phyloP scores from a whole-genome alignment of 1,140 invertebrate species.

The Bilobella aurantiaca region DNA sequence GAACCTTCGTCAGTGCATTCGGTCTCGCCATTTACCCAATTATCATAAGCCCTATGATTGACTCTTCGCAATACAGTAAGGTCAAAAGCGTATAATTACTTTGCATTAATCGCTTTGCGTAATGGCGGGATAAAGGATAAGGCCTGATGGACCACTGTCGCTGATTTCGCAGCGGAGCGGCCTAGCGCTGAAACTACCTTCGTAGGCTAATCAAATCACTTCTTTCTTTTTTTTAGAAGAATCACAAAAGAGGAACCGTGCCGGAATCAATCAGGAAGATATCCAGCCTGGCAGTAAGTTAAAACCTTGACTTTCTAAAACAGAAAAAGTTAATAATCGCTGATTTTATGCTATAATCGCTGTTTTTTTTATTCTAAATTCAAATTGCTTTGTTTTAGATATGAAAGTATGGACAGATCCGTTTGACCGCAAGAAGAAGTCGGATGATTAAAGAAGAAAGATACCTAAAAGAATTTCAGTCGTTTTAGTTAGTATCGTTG shows the following conservation, averaged over 20 bases:
- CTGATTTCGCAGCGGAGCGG: too few species aligned
- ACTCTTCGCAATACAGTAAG: constrained; percentile 54
- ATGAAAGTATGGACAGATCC: constrained; percentile 61
- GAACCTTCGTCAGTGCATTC: constrained; percentile 38
- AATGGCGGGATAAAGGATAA: too few species aligned
- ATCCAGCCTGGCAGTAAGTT: constrained; percentile 58
- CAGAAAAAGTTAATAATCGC: too few species aligned
- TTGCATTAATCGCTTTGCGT: too few species aligned
- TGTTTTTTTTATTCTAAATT: constrained; percentile 8
- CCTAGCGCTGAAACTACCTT: too few species aligned
- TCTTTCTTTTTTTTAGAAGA: constrained; percentile 42
- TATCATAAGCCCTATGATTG: constrained; percentile 53
- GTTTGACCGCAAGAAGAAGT: constrained; percentile 49
- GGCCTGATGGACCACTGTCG: too few species aligned
- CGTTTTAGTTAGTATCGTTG: too few species aligned
- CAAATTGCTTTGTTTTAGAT: constrained; percentile 45
- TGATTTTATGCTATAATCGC: too few species aligned
- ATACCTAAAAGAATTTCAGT: too few species aligned
- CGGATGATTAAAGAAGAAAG: background rate
- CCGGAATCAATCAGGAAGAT: constrained; percentile 51
- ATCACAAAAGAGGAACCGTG: constrained; percentile 46
- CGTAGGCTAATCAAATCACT: background rate
- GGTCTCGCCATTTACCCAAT: constrained; percentile 49
- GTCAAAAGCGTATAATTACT: background rate
- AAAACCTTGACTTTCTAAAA: background rate